Percentiles rank a stretch among this genome's conserved stretches.
Conservation (phyloP, 1,140 invertebrate genomes). For the Arctopsyche grandis region DNA sequence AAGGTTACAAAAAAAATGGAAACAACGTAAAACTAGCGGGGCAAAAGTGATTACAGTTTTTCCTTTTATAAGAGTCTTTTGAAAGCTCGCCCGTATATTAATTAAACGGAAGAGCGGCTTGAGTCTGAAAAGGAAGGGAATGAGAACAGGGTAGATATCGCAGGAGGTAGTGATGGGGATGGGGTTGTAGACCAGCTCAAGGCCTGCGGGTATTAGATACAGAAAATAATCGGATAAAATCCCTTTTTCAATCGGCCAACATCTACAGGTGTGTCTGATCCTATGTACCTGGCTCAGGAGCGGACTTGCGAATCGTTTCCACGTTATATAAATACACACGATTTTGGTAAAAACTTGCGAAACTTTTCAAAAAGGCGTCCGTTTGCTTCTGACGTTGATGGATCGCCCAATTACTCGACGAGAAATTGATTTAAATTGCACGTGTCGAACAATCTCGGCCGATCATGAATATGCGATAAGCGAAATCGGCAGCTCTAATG, state of each 20-base stretch:
- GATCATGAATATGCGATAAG: conserved; percentile 29
- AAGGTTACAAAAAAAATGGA: too few species aligned
- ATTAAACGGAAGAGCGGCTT: conserved; percentile 39
- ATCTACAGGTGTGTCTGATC: conserved; percentile 40
- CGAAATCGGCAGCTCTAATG: background rate
- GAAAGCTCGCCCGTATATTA: conserved; percentile 34
- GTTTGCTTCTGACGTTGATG: background rate
- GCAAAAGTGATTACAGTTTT: conserved; percentile 20
- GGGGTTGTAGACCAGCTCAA: conserved; percentile 15
- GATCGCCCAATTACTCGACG: background rate
- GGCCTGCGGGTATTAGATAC: conserved; percentile 36
- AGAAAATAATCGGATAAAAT: conserved; percentile 51
- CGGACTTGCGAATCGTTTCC: background rate
- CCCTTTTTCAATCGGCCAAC: conserved; percentile 44
- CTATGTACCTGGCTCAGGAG: background rate
- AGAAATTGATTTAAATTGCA: conserved; percentile 24
- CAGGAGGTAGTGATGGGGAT: background rate
- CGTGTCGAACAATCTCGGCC: conserved; percentile 5
- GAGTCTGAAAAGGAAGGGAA: conserved; percentile 11
- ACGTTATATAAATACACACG: background rate
- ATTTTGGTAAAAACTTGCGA: background rate
- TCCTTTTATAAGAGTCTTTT: conserved; percentile 32
- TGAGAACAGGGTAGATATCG: background rate
- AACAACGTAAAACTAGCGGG: conserved; percentile 10
- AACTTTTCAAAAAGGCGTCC: too few species aligned